Evolutionary conservation across 2,113 vertebrate genomes (phyloP), one percentile per base, ranked within the genome.

Genomic region (Chascanopsetta lugubris): DNA sequence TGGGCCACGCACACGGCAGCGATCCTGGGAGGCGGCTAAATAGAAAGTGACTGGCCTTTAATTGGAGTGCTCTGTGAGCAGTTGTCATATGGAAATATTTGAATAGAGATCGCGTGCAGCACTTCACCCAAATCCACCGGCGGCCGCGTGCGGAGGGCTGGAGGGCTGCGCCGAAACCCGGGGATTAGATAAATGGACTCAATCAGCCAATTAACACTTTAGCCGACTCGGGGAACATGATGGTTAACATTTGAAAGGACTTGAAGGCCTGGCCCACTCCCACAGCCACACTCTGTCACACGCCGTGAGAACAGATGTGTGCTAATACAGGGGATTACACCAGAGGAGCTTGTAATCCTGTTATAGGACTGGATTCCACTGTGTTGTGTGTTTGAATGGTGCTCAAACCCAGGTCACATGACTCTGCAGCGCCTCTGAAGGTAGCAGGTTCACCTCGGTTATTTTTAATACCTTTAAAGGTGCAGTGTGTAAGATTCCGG

Each of bases 61-160:
- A 93, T 91, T 93, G 90, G 82, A 86, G 85, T 38, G 87, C 85
- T 69, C 90, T 81, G 88, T 47, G 89, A 90, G 92, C 92, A 86
- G 91, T 94, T 90, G 93, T 94, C 90, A 89, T 95, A 94, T 93
- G 93, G 94, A 94, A 91, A 90, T 88, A 82, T 90, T 93, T 94
- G 87, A 91, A 91, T 91, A 89, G 88, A 93, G 93, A 91, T 91
- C 85, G 85, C 32, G 21, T 51, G 78, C 84, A 77, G 81, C 86
- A 88, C 94, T 94, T 92, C 91, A 92, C 77, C 71, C 84, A 89
- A 93, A 94, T 91, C 92, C 91, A 91, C 87, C 85, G 71, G 90
- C 69, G 53, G 81, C 87, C 80, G 36, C 20, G n/a, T 30, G 21
- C 15, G 89, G 85, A 88, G 73, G 68, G 85, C 74, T 69, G 80